Conservation (phyloP, 1,140 invertebrate genomes). For the Microvelia longipes region DNA sequence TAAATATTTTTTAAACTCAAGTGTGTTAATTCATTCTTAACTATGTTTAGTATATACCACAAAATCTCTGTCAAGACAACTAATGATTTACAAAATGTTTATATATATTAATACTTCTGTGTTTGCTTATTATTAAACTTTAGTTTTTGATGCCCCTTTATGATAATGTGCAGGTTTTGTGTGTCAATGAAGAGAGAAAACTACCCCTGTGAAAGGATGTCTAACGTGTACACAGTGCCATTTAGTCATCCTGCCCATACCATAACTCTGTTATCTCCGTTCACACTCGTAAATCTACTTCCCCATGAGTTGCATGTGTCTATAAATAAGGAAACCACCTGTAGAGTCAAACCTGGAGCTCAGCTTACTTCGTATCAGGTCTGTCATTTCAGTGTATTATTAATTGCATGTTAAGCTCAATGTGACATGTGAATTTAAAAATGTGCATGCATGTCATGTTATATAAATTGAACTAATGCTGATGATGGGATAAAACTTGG, state of each 20-base stretch:
- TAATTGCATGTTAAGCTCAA: no score
- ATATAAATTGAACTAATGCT: no score
- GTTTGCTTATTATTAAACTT: neutral
- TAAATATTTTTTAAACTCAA: no score
- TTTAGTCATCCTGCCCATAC: conserved; percentile 59
- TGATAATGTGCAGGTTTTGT: conserved; percentile 46
- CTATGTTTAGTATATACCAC: no score
- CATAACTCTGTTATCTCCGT: conserved; percentile 64
- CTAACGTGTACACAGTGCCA: conserved; percentile 8
- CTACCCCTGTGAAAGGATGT: conserved; percentile 49
- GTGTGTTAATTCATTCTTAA: no score
- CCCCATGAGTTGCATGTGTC: conserved; percentile 53
- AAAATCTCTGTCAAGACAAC: no score
- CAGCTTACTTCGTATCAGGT: conserved; percentile 22
- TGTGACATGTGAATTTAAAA: no score
- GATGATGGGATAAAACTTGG: no score
- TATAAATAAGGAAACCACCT: conserved; percentile 27
- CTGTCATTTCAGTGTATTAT: conserved; percentile 1
- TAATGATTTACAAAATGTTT: no score
- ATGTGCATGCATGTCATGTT: no score
- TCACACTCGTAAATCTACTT: conserved; percentile 63
- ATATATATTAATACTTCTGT: no score
- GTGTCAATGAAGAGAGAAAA: conserved; percentile 60
- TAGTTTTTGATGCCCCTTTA: neutral
- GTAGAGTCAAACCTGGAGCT: conserved; percentile 41